These are phyloP conservation scores for Rhynchotus rufescens DNA, from an alignment of 2,797 vertebrate genomes.

Conservation along the genomic window DNA sequence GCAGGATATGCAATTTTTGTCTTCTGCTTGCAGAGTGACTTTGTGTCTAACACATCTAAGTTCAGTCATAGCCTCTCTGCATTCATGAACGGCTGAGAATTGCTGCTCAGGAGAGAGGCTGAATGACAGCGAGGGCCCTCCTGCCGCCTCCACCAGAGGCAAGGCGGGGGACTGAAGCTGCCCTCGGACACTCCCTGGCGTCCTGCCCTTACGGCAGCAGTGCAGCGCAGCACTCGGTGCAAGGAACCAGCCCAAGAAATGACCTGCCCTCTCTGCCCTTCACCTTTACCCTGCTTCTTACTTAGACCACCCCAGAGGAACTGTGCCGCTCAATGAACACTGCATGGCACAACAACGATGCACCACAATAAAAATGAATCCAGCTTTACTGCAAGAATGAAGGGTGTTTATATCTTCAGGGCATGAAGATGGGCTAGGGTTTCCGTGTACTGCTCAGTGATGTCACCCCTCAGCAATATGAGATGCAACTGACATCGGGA, in stretches of 20 bases:
- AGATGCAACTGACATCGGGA: accelerated
- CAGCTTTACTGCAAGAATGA: neutral
- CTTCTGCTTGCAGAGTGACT: neutral
- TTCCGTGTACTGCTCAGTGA: neutral
- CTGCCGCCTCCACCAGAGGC: neutral
- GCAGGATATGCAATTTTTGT: neutral
- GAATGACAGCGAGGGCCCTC: neutral
- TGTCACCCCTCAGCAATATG: neutral
- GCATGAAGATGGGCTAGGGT: neutral
- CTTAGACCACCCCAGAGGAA: neutral
- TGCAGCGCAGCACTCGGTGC: neutral
- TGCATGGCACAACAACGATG: neutral
- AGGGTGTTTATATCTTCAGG: neutral
- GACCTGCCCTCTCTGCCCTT: neutral
- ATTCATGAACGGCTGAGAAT: neutral
- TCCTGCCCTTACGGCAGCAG: neutral
- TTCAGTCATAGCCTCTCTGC: neutral
- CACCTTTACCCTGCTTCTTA: neutral
- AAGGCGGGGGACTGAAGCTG: neutral
- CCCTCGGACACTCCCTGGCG: neutral
- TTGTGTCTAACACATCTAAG: neutral
- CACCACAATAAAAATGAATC: neutral
- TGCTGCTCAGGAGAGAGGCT: neutral
- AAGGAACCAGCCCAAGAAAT: neutral
- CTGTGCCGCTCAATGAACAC: neutral